phyloP scores from a whole-genome alignment of 92 coral and sea anemone genomes.

The Muricea muricata region DNA sequence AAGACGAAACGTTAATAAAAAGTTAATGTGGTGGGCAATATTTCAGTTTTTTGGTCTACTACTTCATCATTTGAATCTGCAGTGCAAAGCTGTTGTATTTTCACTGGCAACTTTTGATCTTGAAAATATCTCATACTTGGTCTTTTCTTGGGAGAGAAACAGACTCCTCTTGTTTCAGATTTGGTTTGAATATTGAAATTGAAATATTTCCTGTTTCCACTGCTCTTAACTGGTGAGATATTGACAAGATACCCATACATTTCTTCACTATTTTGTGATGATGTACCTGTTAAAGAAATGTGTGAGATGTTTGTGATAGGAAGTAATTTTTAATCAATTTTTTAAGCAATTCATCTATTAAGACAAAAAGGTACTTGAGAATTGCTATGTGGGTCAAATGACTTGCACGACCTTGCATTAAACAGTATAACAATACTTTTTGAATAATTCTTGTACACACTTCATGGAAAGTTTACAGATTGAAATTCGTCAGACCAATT shows the following conservation, averaged over 20 bases:
- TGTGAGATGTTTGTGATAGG: not conserved
- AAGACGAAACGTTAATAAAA: too few species aligned
- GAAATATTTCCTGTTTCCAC: conserved; percentile 59
- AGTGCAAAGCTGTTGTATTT: conserved; percentile 18
- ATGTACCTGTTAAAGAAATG: not conserved
- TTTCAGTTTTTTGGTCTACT: not conserved
- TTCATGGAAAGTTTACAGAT: not conserved
- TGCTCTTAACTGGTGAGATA: conserved; percentile 51
- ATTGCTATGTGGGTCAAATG: too few species aligned
- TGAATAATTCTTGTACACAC: too few species aligned
- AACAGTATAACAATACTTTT: not conserved
- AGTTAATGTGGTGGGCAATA: not conserved
- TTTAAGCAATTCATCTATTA: too few species aligned
- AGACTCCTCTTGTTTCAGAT: conserved; percentile 22
- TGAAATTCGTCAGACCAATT: not conserved
- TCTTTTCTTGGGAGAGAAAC: conserved; percentile 12
- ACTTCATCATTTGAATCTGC: conserved; percentile 11
- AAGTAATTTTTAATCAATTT: not conserved
- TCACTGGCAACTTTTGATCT: conserved; percentile 3
- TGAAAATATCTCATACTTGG: not conserved
- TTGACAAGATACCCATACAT: conserved; percentile 55
- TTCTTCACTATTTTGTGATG: conserved; percentile 43
- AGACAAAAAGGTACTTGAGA: too few species aligned
- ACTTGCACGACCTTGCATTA: not conserved
- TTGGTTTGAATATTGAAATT: conserved; percentile 50